A percentile compares a stretch with the other conserved stretches of the same genome.
These are phyloP conservation scores for Rostratula benghalensis DNA, from an alignment of 2,113 vertebrate species.

Conservation along the genomic window DNA sequence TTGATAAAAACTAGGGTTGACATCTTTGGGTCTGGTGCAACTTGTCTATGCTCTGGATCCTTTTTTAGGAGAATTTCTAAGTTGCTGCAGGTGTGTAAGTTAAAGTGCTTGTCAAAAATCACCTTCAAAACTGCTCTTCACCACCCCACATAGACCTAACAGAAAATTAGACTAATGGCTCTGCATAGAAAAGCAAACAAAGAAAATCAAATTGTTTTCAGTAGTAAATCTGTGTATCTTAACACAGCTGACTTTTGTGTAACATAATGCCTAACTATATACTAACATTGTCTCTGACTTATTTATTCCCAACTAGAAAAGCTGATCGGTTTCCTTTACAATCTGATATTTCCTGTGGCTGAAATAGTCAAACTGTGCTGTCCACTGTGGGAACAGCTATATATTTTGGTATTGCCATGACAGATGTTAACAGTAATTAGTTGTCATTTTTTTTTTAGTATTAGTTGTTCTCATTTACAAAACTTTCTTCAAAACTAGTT, in stretches of 20 bases:
- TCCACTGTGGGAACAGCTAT: neutral
- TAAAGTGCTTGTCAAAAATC: neutral
- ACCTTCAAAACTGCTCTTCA: neutral
- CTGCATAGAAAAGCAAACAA: neutral
- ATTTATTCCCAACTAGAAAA: neutral
- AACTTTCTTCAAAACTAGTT: neutral
- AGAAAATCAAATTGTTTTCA: neutral
- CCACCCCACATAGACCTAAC: neutral
- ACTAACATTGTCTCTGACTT: neutral
- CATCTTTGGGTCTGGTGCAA: neutral
- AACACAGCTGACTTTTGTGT: neutral
- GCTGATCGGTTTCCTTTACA: neutral
- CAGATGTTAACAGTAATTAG: neutral
- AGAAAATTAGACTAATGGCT: neutral
- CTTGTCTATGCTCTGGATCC: neutral
- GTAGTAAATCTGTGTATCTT: neutral
- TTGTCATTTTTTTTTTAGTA: neutral
- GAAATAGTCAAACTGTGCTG: neutral
- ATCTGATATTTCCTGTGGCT: neutral
- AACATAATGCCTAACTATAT: neutral
- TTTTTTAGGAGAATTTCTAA: neutral
- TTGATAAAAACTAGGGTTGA: slow-evolving; percentile 12
- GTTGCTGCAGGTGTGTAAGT: neutral
- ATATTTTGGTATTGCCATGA: neutral
- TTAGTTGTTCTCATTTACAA: neutral